Evolutionary conservation across 2,113 vertebrate genomes (phyloP), one percentile per base, ranked within the genome.

Genomic region (Oceanodroma tethys): DNA sequence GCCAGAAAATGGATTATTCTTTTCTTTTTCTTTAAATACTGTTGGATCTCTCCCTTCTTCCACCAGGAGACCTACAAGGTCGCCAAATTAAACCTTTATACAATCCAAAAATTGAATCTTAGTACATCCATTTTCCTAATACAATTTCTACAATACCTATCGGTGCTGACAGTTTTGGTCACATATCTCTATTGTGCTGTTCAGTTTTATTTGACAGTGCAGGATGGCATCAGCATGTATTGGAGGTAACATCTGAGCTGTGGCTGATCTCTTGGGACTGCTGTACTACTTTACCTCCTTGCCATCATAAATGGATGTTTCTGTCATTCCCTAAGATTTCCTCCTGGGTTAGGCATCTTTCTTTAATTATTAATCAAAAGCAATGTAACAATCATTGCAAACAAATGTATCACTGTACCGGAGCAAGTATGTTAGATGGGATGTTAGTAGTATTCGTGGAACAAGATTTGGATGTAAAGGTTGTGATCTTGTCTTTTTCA

Each of bases 41-140:
- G 40, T 16, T 34, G 56, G 18, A 22, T 75, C 50, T 76, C 50
- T 81, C 14, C 26, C 55, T 79, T 76, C 30, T 96, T 95, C 94
- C 92, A 88, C 90, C 85, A 92, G 90, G 92, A 97, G 93, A 92
- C 97, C 86, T 90, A 86, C 98, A 98, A 98, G 98, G 98, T 98
- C 98, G n/a, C 95, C 97, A 98, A 97, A 98, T 98, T 95, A 98
- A 98, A 96, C 97, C 97, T 97, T 98, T 96, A 89, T 95, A 98
- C 98, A 98, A 97, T 98, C 96, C 97, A 98, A 98, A 98, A 98
- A 98, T 98, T 98, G 98, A 98, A 98, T 98, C 98, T 98, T 92
- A 81, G 97, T 98, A 93, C 96, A 96, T 98, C 98, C 97, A 98
- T 98, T 98, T 98, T 98, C 97, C 97, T 98, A 98, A 99, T 97